Percentiles rank a stretch among this genome's conserved stretches.
Conservation (phyloP, 1,140 invertebrate genomes). For the Cotesia glomerata region DNA sequence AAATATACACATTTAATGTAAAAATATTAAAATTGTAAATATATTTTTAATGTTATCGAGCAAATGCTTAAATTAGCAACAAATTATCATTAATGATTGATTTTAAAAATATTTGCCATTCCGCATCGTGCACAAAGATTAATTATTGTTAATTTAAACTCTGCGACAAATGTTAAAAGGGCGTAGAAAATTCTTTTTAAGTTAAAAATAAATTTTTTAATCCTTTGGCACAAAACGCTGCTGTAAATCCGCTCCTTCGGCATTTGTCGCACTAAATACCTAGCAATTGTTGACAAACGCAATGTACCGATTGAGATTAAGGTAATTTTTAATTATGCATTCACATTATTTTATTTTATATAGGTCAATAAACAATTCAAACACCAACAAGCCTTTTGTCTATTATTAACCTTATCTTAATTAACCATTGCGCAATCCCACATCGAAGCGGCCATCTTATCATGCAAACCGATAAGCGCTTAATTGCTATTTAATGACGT, state of each 20-base stretch:
- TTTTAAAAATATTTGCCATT: constrained; percentile 12
- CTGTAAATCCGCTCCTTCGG: too few species aligned
- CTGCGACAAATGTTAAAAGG: background rate
- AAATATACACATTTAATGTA: constrained; percentile 2
- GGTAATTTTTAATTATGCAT: background rate
- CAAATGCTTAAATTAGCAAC: background rate
- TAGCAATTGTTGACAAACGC: too few species aligned
- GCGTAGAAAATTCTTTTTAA: too few species aligned
- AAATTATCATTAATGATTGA: background rate
- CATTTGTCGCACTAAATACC: too few species aligned
- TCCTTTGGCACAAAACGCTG: too few species aligned
- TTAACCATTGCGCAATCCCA: too few species aligned
- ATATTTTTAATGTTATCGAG: constrained; percentile 14
- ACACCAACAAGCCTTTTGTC: background rate
- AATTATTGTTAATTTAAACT: background rate
- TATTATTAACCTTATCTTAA: background rate
- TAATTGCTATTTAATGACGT: too few species aligned
- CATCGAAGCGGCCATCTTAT: too few species aligned
- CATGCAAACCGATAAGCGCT: too few species aligned
- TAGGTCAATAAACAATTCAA: constrained; percentile 7
- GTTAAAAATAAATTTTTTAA: too few species aligned
- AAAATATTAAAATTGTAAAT: constrained; percentile 14
- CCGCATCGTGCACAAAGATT: constrained; percentile 2
- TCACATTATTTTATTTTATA: constrained; percentile 11
- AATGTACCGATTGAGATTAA: too few species aligned